phyloP scores from a whole-genome alignment of 1,140 invertebrate genomes.

The Bombus cullumanus region DNA sequence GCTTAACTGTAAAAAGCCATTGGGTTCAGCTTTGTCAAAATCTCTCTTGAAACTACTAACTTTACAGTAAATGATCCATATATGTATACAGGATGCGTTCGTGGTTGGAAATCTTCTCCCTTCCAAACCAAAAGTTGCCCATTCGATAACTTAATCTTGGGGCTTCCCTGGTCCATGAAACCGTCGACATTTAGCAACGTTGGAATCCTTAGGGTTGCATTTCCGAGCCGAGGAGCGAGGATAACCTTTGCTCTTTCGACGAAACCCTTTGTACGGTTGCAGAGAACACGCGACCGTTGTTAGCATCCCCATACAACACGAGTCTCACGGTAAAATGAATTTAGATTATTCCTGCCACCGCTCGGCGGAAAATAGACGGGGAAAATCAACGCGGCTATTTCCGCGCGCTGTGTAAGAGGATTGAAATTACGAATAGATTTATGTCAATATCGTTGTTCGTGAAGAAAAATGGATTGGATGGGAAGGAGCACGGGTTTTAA shows the following conservation, averaged over 20 bases:
- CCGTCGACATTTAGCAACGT: slow-evolving; percentile 42
- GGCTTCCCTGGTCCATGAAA: slow-evolving; percentile 24
- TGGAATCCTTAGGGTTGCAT: slow-evolving; percentile 46
- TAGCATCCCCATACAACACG: not conserved
- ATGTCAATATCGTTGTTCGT: not conserved
- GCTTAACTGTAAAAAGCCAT: too few relatives aligned
- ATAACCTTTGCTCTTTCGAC: slow-evolving; percentile 37
- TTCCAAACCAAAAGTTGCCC: not conserved
- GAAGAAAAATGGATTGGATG: not conserved
- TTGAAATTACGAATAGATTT: not conserved
- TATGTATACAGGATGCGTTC: too few relatives aligned
- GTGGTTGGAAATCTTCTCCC: too few relatives aligned
- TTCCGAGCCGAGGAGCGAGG: not conserved
- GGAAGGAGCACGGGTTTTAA: not conserved
- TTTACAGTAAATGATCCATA: too few relatives aligned
- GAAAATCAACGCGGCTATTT: not conserved
- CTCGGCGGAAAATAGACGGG: too few relatives aligned
- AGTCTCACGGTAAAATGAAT: not conserved
- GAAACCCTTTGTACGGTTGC: slow-evolving; percentile 45
- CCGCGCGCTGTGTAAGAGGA: not conserved
- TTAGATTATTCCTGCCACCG: not conserved
- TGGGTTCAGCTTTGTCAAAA: too few relatives aligned
- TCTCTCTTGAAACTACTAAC: too few relatives aligned
- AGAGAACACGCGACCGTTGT: not conserved
- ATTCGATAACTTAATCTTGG: slow-evolving; percentile 22